A percentile compares a stretch with the other conserved stretches of the same genome.
phyloP scores from a whole-genome alignment of 2,888 invertebrate species.

The Dryococelus australis region DNA sequence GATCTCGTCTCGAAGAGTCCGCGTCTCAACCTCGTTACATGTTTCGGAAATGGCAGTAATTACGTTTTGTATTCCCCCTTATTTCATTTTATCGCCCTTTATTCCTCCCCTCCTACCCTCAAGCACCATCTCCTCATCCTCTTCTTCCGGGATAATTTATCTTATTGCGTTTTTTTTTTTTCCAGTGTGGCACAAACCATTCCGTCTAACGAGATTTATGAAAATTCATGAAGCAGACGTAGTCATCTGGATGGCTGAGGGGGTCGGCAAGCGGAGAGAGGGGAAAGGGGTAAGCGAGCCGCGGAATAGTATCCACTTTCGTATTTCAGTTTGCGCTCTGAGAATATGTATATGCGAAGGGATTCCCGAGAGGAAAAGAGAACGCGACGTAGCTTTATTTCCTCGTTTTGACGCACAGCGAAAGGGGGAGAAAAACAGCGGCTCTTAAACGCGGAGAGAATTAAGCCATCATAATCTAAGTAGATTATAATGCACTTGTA shows the following conservation, averaged over 20 bases:
- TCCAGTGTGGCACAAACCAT: background rate
- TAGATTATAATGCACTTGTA: background rate
- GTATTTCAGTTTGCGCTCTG: background rate
- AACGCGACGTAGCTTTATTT: background rate
- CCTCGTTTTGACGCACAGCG: background rate
- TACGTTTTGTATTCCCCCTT: background rate
- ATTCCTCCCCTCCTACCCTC: background rate
- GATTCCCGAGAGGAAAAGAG: background rate
- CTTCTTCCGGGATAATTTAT: background rate
- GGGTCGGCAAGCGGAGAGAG: background rate
- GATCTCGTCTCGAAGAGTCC: background rate
- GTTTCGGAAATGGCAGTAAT: conserved; percentile 16
- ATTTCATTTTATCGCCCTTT: conserved; percentile 5
- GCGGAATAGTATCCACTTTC: conserved; percentile 16
- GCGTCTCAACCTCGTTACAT: background rate
- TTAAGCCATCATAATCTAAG: background rate
- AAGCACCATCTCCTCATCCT: background rate
- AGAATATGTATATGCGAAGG: background rate
- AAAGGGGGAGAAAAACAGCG: background rate
- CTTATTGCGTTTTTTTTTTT: conserved; percentile 4
- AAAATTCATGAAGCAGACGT: conserved; percentile 16
- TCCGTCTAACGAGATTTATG: background rate
- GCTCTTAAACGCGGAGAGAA: background rate
- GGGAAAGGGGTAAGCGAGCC: background rate
- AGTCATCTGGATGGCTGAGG: background rate